Percentiles rank a stretch among this genome's conserved stretches.
Conservation (phyloP, 2,888 invertebrate species). For the Eupithecia subumbrata region DNA sequence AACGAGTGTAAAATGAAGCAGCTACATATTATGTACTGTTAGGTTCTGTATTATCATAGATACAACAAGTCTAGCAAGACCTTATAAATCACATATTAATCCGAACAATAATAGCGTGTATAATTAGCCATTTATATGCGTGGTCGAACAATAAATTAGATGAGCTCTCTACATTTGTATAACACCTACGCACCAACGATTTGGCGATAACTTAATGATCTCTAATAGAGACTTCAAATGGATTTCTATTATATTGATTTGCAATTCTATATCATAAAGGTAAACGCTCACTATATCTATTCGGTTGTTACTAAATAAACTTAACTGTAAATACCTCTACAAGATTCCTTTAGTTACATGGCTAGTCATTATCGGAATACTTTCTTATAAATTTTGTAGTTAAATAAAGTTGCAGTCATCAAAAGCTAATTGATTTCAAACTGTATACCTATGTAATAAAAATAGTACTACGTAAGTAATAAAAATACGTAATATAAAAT, state of each 20-base stretch:
- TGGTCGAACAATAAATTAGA: conserved; percentile 68
- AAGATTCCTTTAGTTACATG: not conserved
- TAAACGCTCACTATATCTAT: not conserved
- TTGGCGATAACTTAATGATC: conserved; percentile 57
- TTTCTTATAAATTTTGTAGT: not conserved
- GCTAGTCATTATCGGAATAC: not conserved
- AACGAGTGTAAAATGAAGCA: too few relatives aligned
- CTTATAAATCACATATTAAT: conserved; percentile 24
- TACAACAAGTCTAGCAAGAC: not conserved
- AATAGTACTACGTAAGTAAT: too few relatives aligned
- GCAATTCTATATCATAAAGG: conserved; percentile 23
- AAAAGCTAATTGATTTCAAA: not conserved
- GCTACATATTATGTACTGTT: too few relatives aligned
- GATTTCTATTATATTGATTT: conserved; percentile 44
- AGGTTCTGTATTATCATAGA: not conserved
- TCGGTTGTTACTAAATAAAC: not conserved
- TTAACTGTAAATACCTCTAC: not conserved
- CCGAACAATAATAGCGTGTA: conserved; percentile 51
- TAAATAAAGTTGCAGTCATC: not conserved
- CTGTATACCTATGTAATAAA: too few relatives aligned
- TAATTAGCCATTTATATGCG: conserved; percentile 74
- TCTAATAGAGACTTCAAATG: conserved; percentile 59
- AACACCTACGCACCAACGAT: conserved; percentile 54
- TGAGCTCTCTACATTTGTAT: conserved; percentile 60
- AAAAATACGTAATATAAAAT: too few relatives aligned